These are phyloP conservation scores for Podarcis cretensis DNA, from an alignment of 2,113 vertebrate genomes.

Conservation along the genomic window DNA sequence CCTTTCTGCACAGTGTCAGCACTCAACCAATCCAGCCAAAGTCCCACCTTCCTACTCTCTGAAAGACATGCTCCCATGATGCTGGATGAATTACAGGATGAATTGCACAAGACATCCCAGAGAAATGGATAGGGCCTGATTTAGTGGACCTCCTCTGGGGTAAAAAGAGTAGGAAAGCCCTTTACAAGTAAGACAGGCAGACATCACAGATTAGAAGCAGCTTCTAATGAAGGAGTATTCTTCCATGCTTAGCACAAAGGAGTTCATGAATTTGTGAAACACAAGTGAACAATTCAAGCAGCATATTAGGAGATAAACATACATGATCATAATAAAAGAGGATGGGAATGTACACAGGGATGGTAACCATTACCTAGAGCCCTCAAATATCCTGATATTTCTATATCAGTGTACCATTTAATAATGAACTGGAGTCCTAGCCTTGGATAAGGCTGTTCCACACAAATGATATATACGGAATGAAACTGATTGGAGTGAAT, in stretches of 20 bases:
- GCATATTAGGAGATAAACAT: neutral
- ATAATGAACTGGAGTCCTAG: neutral
- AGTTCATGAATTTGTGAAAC: rapidly evolving
- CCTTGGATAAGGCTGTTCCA: neutral
- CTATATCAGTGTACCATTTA: rapidly evolving
- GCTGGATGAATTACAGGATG: neutral
- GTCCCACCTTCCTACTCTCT: neutral
- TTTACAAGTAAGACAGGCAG: neutral
- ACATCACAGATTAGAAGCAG: neutral
- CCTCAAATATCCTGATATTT: neutral
- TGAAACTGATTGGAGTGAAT: neutral
- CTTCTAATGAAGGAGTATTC: neutral
- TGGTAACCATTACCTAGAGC: neutral
- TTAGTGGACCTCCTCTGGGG: neutral
- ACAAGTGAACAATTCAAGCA: neutral
- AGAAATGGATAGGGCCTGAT: neutral
- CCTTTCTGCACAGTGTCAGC: neutral
- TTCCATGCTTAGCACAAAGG: neutral
- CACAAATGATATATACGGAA: neutral
- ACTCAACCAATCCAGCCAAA: neutral
- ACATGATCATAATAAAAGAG: neutral
- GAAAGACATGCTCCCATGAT: neutral
- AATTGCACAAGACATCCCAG: neutral
- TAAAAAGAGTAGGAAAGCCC: neutral
- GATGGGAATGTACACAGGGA: neutral